phyloP scores from a whole-genome alignment of 2,888 invertebrate species.

The Papilio elwesi region DNA sequence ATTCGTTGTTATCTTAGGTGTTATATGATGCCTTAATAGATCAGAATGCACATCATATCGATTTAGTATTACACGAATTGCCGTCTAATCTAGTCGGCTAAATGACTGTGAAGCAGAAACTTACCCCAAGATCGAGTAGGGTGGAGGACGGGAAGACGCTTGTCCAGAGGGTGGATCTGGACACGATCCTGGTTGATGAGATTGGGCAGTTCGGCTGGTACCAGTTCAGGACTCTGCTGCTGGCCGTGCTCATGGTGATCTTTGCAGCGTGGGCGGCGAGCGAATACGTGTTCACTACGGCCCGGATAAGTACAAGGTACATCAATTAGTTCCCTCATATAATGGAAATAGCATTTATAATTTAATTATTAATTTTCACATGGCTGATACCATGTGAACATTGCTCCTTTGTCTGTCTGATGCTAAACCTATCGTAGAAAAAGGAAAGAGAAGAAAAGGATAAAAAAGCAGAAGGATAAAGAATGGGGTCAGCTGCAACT shows the following conservation, averaged over 20 bases:
- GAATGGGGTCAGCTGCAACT: no score
- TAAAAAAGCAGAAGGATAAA: no score
- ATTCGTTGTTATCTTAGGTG: slow-evolving; percentile 18
- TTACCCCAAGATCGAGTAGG: slow-evolving; percentile 7
- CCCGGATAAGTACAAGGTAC: slow-evolving; percentile 70
- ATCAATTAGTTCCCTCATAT: neutral
- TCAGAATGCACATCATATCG: neutral
- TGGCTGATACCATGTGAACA: neutral
- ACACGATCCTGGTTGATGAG: slow-evolving; percentile 66
- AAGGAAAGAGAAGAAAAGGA: neutral
- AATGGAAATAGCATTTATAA: neutral
- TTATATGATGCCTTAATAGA: slow-evolving; percentile 20
- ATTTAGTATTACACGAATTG: slow-evolving; percentile 13
- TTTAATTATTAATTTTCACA: slow-evolving; percentile 3
- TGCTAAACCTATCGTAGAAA: neutral
- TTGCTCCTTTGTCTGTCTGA: neutral
- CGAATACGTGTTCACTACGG: slow-evolving; percentile 72
- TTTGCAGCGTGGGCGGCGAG: slow-evolving; percentile 62
- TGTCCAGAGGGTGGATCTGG: slow-evolving; percentile 57
- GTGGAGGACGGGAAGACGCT: slow-evolving; percentile 31
- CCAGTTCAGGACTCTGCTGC: slow-evolving; percentile 58
- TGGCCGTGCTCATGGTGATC: slow-evolving; percentile 58
- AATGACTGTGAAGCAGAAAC: slow-evolving; percentile 23
- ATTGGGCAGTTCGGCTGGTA: slow-evolving; percentile 71
- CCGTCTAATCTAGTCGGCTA: slow-evolving; percentile 6